phyloP scores from a whole-genome alignment of 2,888 invertebrate genomes.

The Tetragnatha montana region DNA sequence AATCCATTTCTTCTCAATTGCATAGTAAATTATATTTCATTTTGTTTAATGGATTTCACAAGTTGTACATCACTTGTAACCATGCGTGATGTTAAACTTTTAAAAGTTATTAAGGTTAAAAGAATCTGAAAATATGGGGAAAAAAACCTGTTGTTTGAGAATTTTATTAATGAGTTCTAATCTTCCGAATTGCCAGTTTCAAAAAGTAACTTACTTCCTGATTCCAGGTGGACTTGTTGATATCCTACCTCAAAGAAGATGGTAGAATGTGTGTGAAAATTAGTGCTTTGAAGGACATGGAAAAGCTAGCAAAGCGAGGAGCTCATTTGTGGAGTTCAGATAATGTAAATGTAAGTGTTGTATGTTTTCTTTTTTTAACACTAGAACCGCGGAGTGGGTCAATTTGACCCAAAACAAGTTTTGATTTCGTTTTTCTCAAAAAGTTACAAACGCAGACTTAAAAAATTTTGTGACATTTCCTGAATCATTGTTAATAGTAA shows the following conservation, averaged over 20 bases:
- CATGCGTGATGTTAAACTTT: no score
- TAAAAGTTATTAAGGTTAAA: no score
- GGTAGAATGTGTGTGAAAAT: slow-evolving; percentile 83
- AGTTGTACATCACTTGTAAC: no score
- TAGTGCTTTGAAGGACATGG: slow-evolving; percentile 82
- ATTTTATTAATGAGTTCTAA: neutral
- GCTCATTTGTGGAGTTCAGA: slow-evolving; percentile 87
- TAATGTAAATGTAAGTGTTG: slow-evolving; percentile 75
- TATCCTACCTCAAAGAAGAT: slow-evolving; percentile 83
- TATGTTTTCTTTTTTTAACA: neutral
- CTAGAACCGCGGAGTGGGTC: no score
- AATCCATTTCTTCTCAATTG: no score
- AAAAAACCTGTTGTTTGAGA: neutral
- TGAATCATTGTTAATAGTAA: no score
- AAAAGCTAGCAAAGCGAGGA: slow-evolving; percentile 83
- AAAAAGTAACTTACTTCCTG: slow-evolving; percentile 1
- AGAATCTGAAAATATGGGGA: neutral
- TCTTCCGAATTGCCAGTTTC: slow-evolving; percentile 40
- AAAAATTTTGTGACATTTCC: no score
- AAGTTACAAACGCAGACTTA: no score
- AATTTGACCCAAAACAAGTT: no score
- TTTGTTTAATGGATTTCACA: no score
- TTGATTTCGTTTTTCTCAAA: no score
- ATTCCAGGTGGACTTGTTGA: slow-evolving; percentile 80
- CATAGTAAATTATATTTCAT: no score